phyloP scores from a whole-genome alignment of 2,113 vertebrate genomes.

The Hemiscyllium ocellatum region DNA sequence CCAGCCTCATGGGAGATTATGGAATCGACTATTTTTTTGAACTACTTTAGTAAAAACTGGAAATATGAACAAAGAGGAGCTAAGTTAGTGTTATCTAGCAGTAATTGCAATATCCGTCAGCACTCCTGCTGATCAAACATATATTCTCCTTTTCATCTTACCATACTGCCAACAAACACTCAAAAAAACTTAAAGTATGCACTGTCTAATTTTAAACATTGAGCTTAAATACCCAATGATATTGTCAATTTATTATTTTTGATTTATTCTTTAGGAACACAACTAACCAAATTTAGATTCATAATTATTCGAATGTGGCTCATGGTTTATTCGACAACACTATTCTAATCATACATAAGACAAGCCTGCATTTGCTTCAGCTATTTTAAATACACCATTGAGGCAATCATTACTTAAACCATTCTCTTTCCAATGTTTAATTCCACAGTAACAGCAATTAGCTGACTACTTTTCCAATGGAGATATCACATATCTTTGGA shows the following conservation, averaged over 20 bases:
- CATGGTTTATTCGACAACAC: neutral
- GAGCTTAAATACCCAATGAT: neutral
- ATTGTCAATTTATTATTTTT: neutral
- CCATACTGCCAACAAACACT: neutral
- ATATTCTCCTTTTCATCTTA: neutral
- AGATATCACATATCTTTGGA: neutral
- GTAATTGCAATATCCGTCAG: neutral
- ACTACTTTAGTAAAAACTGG: neutral
- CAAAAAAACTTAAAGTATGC: neutral
- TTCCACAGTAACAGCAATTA: neutral
- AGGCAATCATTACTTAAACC: neutral
- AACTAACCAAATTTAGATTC: neutral
- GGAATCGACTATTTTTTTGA: neutral
- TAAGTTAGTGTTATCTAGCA: neutral
- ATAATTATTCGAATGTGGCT: neutral
- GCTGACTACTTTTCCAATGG: neutral
- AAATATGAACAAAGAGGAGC: neutral
- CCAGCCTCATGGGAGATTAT: too few species aligned
- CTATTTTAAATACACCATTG: neutral
- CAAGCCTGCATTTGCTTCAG: neutral
- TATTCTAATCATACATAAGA: neutral
- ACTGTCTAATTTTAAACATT: neutral
- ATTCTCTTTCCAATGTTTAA: neutral
- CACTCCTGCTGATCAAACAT: neutral
- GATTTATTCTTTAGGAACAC: neutral